Conservation (phyloP, 2,888 invertebrate species). For the Leistus spinibarbis region DNA sequence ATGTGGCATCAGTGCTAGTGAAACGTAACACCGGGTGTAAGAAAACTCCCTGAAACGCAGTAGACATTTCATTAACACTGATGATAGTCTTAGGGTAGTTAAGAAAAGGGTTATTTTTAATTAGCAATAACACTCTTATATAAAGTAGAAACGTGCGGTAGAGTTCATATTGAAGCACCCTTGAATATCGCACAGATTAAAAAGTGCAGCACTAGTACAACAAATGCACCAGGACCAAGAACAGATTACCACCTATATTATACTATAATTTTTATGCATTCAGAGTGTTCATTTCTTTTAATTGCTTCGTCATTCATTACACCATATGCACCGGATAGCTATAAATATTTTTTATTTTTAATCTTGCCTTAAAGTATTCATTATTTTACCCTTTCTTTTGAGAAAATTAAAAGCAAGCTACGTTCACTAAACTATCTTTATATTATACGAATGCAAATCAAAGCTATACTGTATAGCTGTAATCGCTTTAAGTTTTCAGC, state of each 20-base stretch:
- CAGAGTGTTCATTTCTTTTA: not conserved
- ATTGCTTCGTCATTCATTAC: not conserved
- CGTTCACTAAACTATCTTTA: too few species aligned
- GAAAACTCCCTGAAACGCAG: not conserved
- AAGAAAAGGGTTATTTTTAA: conserved; percentile 38
- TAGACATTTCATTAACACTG: conserved; percentile 26
- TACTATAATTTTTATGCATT: conserved; percentile 1
- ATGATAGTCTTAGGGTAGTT: conserved; percentile 15
- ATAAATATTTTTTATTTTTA: not conserved
- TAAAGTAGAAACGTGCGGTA: not conserved
- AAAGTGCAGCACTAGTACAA: not conserved
- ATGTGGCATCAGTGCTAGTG: not conserved
- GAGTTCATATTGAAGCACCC: conserved; percentile 2
- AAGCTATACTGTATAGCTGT: too few species aligned
- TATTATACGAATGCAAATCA: too few species aligned
- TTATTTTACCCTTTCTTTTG: not conserved
- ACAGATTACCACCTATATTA: not conserved
- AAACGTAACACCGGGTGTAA: conserved; percentile 2
- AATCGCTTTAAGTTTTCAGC: too few species aligned
- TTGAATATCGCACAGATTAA: not conserved
- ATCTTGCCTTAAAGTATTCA: too few species aligned
- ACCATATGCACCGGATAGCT: not conserved
- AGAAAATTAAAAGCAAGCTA: too few species aligned
- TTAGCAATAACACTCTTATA: conserved; percentile 31
- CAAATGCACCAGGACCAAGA: not conserved